Evolutionary conservation across 2,113 vertebrate genomes (phyloP).

Genomic region (Mirza zaza): DNA sequence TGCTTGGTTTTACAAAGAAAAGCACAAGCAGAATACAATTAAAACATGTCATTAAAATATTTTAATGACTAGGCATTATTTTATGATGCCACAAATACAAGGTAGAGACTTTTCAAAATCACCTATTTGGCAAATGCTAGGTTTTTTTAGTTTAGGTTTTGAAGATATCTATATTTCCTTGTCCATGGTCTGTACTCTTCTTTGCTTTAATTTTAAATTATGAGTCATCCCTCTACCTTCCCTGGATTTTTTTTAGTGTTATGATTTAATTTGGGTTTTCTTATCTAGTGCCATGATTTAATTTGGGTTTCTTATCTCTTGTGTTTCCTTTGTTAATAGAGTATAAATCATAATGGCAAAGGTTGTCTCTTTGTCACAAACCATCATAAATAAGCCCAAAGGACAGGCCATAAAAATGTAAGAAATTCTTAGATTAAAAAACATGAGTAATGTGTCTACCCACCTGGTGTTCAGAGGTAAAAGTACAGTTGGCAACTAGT

Average conservation of each 20-base stretch:
- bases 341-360: constrained; percentile 63
- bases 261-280: constrained; percentile 61
- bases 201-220: constrained; percentile 57
- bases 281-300: constrained; percentile 56
- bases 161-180: constrained; percentile 17
- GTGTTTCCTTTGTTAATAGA: constrained; percentile 55
- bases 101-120: neutral
- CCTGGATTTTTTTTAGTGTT: neutral
- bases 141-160: constrained; percentile 20
- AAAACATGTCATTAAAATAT: neutral
- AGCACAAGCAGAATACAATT: neutral
- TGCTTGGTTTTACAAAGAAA: constrained; percentile 11
- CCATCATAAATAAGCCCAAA: constrained; percentile 67
- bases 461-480: constrained; percentile 50
- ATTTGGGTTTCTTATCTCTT: constrained; percentile 66
- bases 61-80: neutral
- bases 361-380: constrained; percentile 66
- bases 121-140: neutral
- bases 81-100: neutral
- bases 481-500: constrained; percentile 64
- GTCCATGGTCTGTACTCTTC: neutral
- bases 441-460: constrained; percentile 53
- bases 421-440: constrained; percentile 67
- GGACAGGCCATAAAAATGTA: constrained; percentile 63
- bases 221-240: neutral